Conservation (phyloP, 2,888 invertebrate species). For the Pammene fasciana region DNA sequence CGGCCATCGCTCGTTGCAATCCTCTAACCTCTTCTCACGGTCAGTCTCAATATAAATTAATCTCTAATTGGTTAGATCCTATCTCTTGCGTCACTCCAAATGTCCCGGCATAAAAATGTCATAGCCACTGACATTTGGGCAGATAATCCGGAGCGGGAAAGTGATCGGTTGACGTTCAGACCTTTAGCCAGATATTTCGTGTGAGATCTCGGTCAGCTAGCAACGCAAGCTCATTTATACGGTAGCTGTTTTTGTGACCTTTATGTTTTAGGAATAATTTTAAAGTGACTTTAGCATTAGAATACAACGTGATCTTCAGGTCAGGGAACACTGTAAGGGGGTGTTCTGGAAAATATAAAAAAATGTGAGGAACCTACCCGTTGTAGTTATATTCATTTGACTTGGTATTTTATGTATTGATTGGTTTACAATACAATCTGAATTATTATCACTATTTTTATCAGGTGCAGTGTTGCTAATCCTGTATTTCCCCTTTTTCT, state of each 20-base stretch:
- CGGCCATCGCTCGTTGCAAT: slow-evolving; percentile 3
- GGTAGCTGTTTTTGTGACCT: slow-evolving; percentile 8
- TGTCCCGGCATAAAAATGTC: slow-evolving; percentile 80
- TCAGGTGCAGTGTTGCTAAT: no score
- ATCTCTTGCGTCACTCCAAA: slow-evolving; percentile 72
- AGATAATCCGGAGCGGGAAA: slow-evolving; percentile 75
- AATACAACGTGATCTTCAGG: no score
- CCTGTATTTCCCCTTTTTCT: no score
- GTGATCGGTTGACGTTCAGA: slow-evolving; percentile 65
- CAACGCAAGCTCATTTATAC: not conserved
- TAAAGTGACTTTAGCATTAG: no score
- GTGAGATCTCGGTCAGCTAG: slow-evolving; percentile 22
- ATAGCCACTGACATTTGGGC: slow-evolving; percentile 78
- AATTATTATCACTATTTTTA: no score
- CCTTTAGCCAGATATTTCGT: slow-evolving; percentile 33
- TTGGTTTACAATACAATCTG: no score
- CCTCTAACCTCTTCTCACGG: slow-evolving; percentile 34
- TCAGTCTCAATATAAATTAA: slow-evolving; percentile 64
- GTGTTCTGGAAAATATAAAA: no score
- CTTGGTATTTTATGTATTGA: no score
- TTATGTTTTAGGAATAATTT: no score
- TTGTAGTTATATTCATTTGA: no score
- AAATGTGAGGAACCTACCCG: no score
- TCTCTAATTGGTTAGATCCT: slow-evolving; percentile 78
- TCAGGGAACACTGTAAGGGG: no score